Percentiles rank a stretch among this genome's conserved stretches.
Conservation (phyloP, 2,888 invertebrate genomes). For the Acanthosoma haemorrhoidale region DNA sequence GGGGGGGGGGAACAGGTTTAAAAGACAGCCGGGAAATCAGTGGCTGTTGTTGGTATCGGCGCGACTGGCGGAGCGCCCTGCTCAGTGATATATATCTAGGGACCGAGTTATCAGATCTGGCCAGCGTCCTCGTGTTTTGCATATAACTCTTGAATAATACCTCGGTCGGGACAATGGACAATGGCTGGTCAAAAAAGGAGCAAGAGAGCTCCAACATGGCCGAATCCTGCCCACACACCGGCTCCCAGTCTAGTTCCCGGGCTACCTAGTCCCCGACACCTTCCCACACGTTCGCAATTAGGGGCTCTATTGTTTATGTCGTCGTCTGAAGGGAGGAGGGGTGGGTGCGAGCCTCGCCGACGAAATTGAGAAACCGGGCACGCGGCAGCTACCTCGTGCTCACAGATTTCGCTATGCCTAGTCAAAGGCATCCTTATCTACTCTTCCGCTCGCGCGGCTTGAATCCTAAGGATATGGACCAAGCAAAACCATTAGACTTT, state of each 20-base stretch:
- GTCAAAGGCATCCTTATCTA: too few species aligned
- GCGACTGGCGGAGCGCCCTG: too few species aligned
- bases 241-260: background rate
- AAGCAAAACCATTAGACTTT: too few species aligned
- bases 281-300: background rate
- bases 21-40: conserved; percentile 1
- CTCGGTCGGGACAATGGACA: conserved; percentile 31
- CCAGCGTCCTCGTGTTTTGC: conserved; percentile 17
- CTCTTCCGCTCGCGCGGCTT: too few species aligned
- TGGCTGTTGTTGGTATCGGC: conserved; percentile 6
- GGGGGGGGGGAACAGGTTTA: background rate
- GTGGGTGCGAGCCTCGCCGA: too few species aligned
- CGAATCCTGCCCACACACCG: conserved; percentile 18
- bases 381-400: too few species aligned
- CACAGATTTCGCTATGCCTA: too few species aligned
- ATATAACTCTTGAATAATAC: conserved; percentile 29
- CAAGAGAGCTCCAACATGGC: conserved; percentile 14
- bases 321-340: too few species aligned
- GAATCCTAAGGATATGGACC: too few species aligned
- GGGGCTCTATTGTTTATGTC: too few species aligned
- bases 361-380: too few species aligned
- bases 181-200: conserved; percentile 29
- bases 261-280: background rate
- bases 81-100: conserved; percentile 9
- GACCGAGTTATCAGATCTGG: background rate